Conservation (phyloP, 2,888 invertebrate species). For the Podabrus alpinus region DNA sequence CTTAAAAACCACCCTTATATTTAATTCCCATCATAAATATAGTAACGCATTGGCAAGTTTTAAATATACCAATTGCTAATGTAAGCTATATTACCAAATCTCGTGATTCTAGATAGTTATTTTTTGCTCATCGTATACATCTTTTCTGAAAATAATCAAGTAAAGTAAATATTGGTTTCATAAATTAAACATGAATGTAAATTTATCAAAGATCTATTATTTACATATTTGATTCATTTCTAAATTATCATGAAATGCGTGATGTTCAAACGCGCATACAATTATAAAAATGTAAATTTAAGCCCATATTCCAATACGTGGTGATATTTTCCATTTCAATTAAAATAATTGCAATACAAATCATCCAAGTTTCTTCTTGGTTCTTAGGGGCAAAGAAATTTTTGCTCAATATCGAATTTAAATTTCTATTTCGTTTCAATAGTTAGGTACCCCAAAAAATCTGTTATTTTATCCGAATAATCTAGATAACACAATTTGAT, state of each 20-base stretch:
- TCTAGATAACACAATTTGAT: not conserved
- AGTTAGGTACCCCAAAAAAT: too few relatives aligned
- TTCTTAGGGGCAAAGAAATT: not conserved
- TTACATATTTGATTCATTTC: constrained; percentile 55
- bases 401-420: too few relatives aligned
- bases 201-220: constrained; percentile 54
- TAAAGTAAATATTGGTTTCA: constrained; percentile 56
- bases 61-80: constrained; percentile 43
- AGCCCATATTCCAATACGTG: constrained; percentile 38
- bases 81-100: constrained; percentile 40
- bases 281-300: constrained; percentile 40
- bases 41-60: constrained; percentile 33
- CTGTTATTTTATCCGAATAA: not conserved
- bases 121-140: constrained; percentile 36
- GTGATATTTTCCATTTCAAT: not conserved
- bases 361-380: not conserved
- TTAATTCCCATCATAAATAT: constrained; percentile 38
- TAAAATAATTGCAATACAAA: not conserved
- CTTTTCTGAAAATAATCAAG: constrained; percentile 52
- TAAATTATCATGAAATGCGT: constrained; percentile 39
- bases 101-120: constrained; percentile 51
- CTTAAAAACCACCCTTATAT: constrained; percentile 38
- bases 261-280: constrained; percentile 41
- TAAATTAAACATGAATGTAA: constrained; percentile 56
- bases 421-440: not conserved